Evolutionary conservation across 2,113 vertebrate species (phyloP).

Genomic region (Rostratula benghalensis): DNA sequence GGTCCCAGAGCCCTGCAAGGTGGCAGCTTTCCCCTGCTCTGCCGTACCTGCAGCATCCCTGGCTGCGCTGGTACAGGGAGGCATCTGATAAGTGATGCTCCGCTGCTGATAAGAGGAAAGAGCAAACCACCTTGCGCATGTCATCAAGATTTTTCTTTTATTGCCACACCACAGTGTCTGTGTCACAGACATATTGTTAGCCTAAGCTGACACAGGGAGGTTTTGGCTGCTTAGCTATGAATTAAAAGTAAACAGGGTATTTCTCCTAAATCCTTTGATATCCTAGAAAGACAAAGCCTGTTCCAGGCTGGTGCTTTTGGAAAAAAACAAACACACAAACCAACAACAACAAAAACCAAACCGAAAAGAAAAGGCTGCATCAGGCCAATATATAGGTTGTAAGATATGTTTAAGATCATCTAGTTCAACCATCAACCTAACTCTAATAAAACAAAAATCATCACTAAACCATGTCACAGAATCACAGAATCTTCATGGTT

Average conservation of each 20-base stretch:
- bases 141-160: neutral
- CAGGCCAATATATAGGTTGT: no score
- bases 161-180: neutral
- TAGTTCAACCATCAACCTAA: no score
- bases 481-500: no score
- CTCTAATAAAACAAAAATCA: no score
- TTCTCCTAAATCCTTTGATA: neutral
- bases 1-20: neutral
- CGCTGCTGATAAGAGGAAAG: neutral
- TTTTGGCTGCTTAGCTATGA: neutral
- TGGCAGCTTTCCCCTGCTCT: neutral
- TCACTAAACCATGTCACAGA: no score
- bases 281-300: neutral
- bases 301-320: neutral
- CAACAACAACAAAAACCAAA: neutral
- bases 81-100: neutral
- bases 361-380: neutral
- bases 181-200: neutral
- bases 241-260: neutral
- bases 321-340: neutral
- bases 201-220: neutral
- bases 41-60: neutral
- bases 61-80: rapidly evolving
- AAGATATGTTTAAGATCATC: no score
- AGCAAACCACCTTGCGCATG: neutral